Conservation (phyloP, 2,113 vertebrate species). For the Rhineura floridana region DNA sequence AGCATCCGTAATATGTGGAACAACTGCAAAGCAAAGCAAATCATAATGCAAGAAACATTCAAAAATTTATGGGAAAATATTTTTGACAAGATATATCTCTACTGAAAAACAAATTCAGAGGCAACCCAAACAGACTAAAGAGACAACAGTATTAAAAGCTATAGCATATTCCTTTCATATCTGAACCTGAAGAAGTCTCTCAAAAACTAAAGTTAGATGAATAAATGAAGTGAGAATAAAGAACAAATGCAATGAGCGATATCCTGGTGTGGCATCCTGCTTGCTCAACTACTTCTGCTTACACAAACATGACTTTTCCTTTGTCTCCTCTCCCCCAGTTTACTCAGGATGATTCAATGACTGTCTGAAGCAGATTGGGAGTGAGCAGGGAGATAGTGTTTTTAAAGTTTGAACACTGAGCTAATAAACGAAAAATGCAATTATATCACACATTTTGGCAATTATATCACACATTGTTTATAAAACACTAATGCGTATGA, state of each 20-base stretch:
- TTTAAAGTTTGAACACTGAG: background rate
- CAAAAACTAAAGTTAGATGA: background rate
- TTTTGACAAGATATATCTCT: background rate
- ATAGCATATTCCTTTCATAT: background rate
- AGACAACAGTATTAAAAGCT: background rate
- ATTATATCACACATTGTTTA: background rate
- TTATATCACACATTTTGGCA: background rate
- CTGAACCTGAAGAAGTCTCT: background rate
- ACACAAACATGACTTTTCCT: no score
- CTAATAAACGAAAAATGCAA: background rate
- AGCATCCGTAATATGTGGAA: slow-evolving; percentile 83
- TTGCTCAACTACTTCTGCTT: no score
- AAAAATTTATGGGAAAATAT: background rate
- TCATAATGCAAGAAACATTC: background rate
- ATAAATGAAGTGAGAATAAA: background rate
- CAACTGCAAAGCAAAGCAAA: slow-evolving; percentile 71
- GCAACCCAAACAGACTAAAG: background rate
- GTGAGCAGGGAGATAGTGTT: no score
- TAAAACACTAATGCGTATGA: background rate
- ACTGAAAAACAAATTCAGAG: background rate
- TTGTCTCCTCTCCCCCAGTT: no score
- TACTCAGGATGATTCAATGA: no score
- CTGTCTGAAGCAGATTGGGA: no score
- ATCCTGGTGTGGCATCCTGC: no score
- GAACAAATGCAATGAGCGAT: background rate